Evolutionary conservation across 2,113 vertebrate genomes (phyloP), one percentile per base, ranked within the genome.

Genomic region (Eulemur macaco): DNA sequence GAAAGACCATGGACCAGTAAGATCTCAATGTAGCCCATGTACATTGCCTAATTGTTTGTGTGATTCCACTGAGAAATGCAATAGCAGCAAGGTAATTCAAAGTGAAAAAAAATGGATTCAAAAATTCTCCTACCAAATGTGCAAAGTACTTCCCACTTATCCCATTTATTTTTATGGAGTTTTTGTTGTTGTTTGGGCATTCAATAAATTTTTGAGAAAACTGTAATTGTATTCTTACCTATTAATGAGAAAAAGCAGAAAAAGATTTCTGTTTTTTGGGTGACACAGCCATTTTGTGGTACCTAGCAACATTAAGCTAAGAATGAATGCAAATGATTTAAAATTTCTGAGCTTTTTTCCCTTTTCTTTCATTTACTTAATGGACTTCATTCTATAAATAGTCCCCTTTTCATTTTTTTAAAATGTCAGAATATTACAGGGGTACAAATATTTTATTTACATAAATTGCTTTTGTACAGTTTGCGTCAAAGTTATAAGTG

Each of bases 351-450:
- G 42, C 66, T 92, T 93, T 45, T 68, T n/a, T 54, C 56, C 18
- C 12, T 89, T 80, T 25, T 76, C 56, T 89, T 81, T 71, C n/a
- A 64, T 85, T 95, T 94, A 17, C n/a, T 91, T 81, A 87, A 56
- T 60, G 71, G 25, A 2, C 13, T 69, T 13, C 60, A 60, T 85
- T 89, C 92, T 64, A 94, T 50, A 68, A 60, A 63, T 3, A 74
- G 42, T 47, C 5, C 11, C 20, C 47, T 80, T 76, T 84, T 91
- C 23, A 58, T 73, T 66, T 64, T 81, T 71, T 86, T 21, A 8
- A 20, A 21, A 56, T 56, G 21, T 56, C 54, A 56, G 54, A 56
- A 20, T 56, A 56, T 56, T 56, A 56, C 20, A 21, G 54, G 15
- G 54, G 54, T 21, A 56, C 8, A 56, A 56, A 56, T 20, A 21